Base-by-base conservation (phyloP, 2,113 vertebrate species). In the Callocephalon fimbriatum region DNA sequence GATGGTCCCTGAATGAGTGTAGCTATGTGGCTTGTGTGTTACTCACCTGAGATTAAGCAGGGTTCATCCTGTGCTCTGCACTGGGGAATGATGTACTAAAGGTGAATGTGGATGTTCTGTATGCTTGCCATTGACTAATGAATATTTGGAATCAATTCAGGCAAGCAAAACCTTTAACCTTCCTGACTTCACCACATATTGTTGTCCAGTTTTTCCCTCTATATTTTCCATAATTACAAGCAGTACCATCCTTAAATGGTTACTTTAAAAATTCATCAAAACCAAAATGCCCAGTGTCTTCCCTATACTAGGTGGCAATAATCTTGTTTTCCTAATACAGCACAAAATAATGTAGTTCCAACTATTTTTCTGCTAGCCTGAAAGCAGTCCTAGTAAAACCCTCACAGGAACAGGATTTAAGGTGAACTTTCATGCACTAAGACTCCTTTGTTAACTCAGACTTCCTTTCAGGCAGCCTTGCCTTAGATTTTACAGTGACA, bases 51-150 rank as follows among this genome's bases (percentile, higher is more conserved):
- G 25, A 61, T 27, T 16, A 74, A 47, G 4, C 6, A 45, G 7
- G 31, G 3, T 7, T 59, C 8, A 7, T 83, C 65, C 45, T 53
- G 37, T 66, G 72, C n/a, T 14, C 26, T 74, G 31, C 31, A 66
- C 25, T 45, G 40, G 25, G 7, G 3, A 84, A 15, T 2, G 4
- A 12, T 3, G 7, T 0, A 2, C 19, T 61, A 25, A 77, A 50
- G 12, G 6, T n/a, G 15, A 53, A 45, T 25, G 16, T 15, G n/a
- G 19, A 50, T 61, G 3, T 48, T 27, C 17, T 44, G 26, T 21
- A 40, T 8, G 72, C 5, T 3, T 61, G 6, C 17, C 5, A 13
- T 79, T 65, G n/a, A 23, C 18, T 65, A 56, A 76, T 27, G 20
- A 72, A 38, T 45, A 86, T 61, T 23, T 86, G 11, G 25, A 86